Evolutionary conservation across 2,113 vertebrate genomes (phyloP).

Genomic region (Dendropsophus ebraccatus): DNA sequence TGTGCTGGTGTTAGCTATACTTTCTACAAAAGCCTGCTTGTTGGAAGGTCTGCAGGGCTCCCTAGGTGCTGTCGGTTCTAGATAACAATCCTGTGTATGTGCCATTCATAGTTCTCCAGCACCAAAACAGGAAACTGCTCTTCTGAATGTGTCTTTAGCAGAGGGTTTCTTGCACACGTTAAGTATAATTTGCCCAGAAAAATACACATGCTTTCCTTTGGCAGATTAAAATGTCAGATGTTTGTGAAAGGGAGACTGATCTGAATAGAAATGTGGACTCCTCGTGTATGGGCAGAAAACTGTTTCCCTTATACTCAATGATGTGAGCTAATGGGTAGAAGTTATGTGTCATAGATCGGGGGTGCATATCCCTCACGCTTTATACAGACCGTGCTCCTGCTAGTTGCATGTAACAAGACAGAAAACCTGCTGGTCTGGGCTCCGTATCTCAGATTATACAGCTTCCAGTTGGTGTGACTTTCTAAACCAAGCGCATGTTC

Average conservation of each 20-base stretch:
- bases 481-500: too few species aligned
- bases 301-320: too few species aligned
- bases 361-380: too few species aligned
- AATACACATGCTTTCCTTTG: not conserved
- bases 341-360: not conserved
- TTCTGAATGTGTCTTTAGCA: not conserved
- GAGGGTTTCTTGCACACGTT: not conserved
- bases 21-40: conserved; percentile 81
- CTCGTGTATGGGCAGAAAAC: not conserved
- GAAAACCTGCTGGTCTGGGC: too few species aligned
- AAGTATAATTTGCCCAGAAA: not conserved
- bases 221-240: conserved; percentile 12
- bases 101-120: not conserved
- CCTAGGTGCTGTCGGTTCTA: conserved; percentile 78
- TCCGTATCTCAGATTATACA: too few species aligned
- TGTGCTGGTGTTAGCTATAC: conserved; percentile 67
- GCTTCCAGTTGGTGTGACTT: too few species aligned
- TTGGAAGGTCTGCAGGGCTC: conserved; percentile 80
- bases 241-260: not conserved
- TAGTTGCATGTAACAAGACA: too few species aligned
- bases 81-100: conserved; percentile 52
- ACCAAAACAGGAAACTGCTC: conserved; percentile 13
- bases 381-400: too few species aligned
- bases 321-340: not conserved
- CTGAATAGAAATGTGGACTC: not conserved